Conservation (phyloP, 2,888 invertebrate genomes). For the Ctena decussata region DNA sequence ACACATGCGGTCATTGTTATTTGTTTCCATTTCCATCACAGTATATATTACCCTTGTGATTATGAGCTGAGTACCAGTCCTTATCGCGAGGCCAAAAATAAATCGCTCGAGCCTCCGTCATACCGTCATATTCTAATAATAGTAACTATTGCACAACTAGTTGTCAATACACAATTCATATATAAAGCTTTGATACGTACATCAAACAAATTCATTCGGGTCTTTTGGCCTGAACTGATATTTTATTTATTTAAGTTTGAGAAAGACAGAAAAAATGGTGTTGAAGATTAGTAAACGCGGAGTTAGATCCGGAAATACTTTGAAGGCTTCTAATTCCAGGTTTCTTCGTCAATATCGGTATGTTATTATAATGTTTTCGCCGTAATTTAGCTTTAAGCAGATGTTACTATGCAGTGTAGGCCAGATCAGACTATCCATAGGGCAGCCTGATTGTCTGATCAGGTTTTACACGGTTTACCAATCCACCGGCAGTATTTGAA, state of each 20-base stretch:
- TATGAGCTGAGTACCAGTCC: neutral
- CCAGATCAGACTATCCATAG: too few relatives aligned
- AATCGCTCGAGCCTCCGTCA: neutral
- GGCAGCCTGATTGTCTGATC: too few relatives aligned
- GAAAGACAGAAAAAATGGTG: slow-evolving; percentile 65
- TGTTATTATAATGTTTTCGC: neutral
- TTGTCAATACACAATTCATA: neutral
- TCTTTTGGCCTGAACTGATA: neutral
- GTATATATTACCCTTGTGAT: too few relatives aligned
- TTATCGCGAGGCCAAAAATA: neutral
- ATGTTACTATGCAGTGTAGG: too few relatives aligned
- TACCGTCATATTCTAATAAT: neutral
- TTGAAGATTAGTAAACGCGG: slow-evolving; percentile 70
- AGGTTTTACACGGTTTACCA: too few relatives aligned
- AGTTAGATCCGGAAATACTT: slow-evolving; percentile 76
- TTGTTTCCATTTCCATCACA: too few relatives aligned
- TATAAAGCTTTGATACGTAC: neutral
- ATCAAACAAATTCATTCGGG: neutral
- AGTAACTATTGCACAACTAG: neutral
- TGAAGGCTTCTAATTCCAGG: slow-evolving; percentile 70
- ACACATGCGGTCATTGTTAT: neutral
- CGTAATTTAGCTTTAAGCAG: too few relatives aligned
- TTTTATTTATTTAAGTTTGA: neutral
- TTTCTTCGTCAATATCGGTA: slow-evolving; percentile 67
- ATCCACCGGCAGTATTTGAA: too few relatives aligned